These are phyloP conservation scores for Diorhabda elongata DNA, from an alignment of 1,140 invertebrate species.

Conservation along the genomic window DNA sequence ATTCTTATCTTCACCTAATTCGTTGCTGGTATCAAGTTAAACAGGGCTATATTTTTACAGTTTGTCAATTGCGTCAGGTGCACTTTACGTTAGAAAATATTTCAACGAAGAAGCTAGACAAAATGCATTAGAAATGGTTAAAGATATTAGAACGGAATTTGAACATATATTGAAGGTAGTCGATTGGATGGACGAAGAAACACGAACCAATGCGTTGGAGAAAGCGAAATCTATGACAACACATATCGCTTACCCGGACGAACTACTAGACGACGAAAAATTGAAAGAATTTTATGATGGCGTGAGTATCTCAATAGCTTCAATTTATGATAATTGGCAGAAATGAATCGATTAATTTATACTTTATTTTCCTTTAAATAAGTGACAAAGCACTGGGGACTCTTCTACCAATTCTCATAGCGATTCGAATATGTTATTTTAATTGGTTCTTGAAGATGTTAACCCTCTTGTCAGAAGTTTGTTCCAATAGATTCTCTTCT, in stretches of 20 bases:
- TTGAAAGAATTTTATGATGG: conserved; percentile 52
- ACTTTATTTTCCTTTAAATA: conserved; percentile 8
- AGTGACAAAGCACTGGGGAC: background rate
- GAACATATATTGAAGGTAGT: conserved; percentile 56
- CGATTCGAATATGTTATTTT: too few relatives aligned
- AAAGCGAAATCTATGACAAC: conserved; percentile 55
- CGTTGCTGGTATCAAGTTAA: too few relatives aligned
- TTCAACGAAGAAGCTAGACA: conserved; percentile 53
- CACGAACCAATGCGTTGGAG: conserved; percentile 53
- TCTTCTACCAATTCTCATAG: too few relatives aligned
- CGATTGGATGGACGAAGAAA: conserved; percentile 69
- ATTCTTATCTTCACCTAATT: too few relatives aligned
- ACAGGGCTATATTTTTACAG: conserved; percentile 22
- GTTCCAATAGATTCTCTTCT: too few relatives aligned
- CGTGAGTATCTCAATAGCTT: conserved; percentile 24
- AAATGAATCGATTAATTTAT: background rate
- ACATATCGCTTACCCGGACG: conserved; percentile 58
- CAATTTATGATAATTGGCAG: background rate
- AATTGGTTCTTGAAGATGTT: too few relatives aligned
- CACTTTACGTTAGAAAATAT: conserved; percentile 56
- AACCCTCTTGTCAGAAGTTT: too few relatives aligned
- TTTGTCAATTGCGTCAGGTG: conserved; percentile 55
- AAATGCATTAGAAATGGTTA: conserved; percentile 62
- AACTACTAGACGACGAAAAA: conserved; percentile 54
- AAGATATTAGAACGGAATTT: conserved; percentile 59